phyloP scores from a whole-genome alignment of 2,113 vertebrate genomes.

The Anoplopoma fimbria region DNA sequence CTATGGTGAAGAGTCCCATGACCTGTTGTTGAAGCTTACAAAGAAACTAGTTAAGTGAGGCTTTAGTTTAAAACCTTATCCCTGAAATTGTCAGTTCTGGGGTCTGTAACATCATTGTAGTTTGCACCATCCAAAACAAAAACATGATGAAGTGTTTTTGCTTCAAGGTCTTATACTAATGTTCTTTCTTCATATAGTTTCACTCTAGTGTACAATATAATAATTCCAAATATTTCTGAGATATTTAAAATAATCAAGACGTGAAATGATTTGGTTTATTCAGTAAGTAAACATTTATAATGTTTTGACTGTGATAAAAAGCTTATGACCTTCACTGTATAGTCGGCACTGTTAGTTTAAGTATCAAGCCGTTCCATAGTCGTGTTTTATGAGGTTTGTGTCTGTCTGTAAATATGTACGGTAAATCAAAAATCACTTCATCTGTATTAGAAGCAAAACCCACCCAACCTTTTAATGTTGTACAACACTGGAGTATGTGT shows the following conservation, averaged over 20 bases:
- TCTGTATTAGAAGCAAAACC: background rate
- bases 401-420: background rate
- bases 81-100: constrained; percentile 4
- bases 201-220: background rate
- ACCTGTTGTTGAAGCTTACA: background rate
- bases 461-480: background rate
- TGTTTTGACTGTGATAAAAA: background rate
- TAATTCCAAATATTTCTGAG: constrained; percentile 7
- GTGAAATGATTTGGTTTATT: constrained; percentile 6
- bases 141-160: constrained; percentile 8
- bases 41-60: background rate
- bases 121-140: background rate
- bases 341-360: background rate
- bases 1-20: background rate
- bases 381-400: background rate
- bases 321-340: background rate
- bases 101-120: background rate
- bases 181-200: constrained; percentile 11
- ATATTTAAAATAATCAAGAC: background rate
- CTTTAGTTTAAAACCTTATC: background rate
- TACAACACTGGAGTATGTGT: background rate
- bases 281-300: background rate
- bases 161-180: background rate
- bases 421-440: background rate
- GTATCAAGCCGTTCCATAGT: background rate